Evolutionary conservation across 2,113 vertebrate genomes (phyloP).

Genomic region (Gopherus evgoodei): DNA sequence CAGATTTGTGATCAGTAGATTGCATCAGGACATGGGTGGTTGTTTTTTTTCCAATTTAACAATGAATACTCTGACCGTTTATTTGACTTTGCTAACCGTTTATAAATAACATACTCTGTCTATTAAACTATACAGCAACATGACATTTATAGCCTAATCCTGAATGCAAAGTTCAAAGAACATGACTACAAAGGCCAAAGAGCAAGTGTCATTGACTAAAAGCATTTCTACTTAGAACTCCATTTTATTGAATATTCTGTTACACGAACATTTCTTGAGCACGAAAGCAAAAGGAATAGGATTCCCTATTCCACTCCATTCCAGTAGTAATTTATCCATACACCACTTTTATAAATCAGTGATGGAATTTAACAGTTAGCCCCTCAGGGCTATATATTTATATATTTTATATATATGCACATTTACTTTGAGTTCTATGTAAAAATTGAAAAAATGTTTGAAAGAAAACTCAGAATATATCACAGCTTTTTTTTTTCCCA

Average conservation of each 20-base stretch:
- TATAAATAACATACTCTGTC: slow-evolving; percentile 76
- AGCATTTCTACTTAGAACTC: slow-evolving; percentile 76
- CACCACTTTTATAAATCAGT: slow-evolving; percentile 68
- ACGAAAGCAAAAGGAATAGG: slow-evolving; percentile 73
- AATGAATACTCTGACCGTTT: slow-evolving; percentile 71
- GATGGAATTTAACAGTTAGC: slow-evolving; percentile 66
- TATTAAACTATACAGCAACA: slow-evolving; percentile 74
- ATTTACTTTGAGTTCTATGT: slow-evolving; percentile 71
- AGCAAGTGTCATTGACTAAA: slow-evolving; percentile 71
- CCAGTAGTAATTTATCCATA: slow-evolving; percentile 66
- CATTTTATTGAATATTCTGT: slow-evolving; percentile 79
- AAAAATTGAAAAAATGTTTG: slow-evolving; percentile 75
- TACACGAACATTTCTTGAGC: slow-evolving; percentile 73
- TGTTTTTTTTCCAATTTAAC: slow-evolving; percentile 67
- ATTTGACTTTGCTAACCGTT: slow-evolving; percentile 76
- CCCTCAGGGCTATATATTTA: slow-evolving; percentile 68
- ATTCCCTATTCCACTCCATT: slow-evolving; percentile 54
- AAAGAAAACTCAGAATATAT: slow-evolving; percentile 76
- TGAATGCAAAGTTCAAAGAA: slow-evolving; percentile 77
- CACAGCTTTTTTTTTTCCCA: slow-evolving; percentile 75
- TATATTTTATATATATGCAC: slow-evolving; percentile 77
- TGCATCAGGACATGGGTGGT: slow-evolving; percentile 60
- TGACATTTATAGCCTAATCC: slow-evolving; percentile 71
- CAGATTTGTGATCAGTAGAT: slow-evolving; percentile 55
- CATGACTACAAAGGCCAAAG: slow-evolving; percentile 75